A percentile compares a stretch with the other conserved stretches of the same genome.
Conservation (phyloP, 2,113 vertebrate genomes). For the Boulengeromyrus knoepffleri region DNA sequence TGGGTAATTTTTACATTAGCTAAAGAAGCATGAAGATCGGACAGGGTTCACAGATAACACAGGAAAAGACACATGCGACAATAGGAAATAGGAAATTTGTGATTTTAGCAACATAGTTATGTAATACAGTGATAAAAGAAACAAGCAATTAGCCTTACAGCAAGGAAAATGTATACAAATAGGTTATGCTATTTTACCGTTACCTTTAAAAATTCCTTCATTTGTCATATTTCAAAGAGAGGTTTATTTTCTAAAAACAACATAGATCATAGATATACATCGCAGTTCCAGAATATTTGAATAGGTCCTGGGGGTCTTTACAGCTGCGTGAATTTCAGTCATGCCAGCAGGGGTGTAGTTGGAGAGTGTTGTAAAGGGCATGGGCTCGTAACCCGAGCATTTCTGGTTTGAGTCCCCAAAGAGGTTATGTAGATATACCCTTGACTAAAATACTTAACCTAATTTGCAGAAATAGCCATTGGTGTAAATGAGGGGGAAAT, state of each 20-base stretch:
- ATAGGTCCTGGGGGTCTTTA: neutral
- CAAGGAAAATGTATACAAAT: neutral
- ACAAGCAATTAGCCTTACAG: neutral
- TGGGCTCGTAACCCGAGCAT: neutral
- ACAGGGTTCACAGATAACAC: neutral
- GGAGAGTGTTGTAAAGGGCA: neutral
- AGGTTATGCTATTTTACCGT: neutral
- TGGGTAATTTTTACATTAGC: neutral
- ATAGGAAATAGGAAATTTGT: neutral
- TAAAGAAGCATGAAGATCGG: neutral
- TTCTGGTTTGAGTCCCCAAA: neutral
- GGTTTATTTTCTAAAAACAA: neutral
- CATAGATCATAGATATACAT: neutral
- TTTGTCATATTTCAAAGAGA: neutral
- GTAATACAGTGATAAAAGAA: neutral
- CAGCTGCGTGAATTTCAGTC: neutral
- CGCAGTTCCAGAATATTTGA: neutral
- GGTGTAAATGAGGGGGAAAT: neutral
- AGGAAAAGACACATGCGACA: neutral
- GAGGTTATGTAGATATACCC: neutral
- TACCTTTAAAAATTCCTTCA: neutral
- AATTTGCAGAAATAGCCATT: neutral
- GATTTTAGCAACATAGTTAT: neutral
- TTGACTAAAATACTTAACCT: slow-evolving; percentile 2
- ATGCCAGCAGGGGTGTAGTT: neutral